Evolutionary conservation across 1,140 invertebrate genomes (phyloP).

Genomic region (Augochlora pura): DNA sequence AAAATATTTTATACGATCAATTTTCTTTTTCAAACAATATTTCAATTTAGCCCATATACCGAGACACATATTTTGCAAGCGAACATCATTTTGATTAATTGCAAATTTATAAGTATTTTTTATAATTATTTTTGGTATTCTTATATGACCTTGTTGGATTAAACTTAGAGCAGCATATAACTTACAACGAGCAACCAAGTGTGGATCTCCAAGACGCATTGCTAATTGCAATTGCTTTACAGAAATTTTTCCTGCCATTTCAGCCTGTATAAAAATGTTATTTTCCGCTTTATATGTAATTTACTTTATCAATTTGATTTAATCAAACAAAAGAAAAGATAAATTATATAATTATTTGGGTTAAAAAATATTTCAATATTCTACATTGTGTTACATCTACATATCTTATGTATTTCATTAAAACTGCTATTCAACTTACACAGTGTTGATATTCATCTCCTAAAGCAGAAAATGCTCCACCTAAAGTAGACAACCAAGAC

Average conservation of each 20-base stretch:
- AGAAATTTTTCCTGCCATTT: constrained; percentile 93
- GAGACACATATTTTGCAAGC: constrained; percentile 89
- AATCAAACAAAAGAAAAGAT: neutral
- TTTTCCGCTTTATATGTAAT: neutral
- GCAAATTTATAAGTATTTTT: constrained; percentile 83
- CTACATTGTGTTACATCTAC: neutral
- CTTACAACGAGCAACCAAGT: constrained; percentile 88
- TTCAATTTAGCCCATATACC: constrained; percentile 91
- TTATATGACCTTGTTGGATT: constrained; percentile 88
- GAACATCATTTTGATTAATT: constrained; percentile 80
- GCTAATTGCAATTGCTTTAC: constrained; percentile 90
- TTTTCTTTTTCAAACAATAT: constrained; percentile 80
- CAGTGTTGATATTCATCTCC: constrained; percentile 91
- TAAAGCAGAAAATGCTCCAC: constrained; percentile 95
- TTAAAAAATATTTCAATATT: neutral
- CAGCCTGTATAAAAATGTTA: constrained; percentile 82
- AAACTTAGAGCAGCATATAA: constrained; percentile 93
- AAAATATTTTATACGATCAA: constrained; percentile 29
- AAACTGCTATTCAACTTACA: constrained; percentile 81
- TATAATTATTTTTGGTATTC: constrained; percentile 85
- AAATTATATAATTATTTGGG: neutral
- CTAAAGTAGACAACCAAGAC: constrained; percentile 97
- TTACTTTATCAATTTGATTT: neutral
- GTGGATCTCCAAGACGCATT: constrained; percentile 89
- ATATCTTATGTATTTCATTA: constrained; percentile 31